These are phyloP conservation scores for Girardinus metallicus DNA, from an alignment of 2,797 vertebrate species.

Conservation along the genomic window DNA sequence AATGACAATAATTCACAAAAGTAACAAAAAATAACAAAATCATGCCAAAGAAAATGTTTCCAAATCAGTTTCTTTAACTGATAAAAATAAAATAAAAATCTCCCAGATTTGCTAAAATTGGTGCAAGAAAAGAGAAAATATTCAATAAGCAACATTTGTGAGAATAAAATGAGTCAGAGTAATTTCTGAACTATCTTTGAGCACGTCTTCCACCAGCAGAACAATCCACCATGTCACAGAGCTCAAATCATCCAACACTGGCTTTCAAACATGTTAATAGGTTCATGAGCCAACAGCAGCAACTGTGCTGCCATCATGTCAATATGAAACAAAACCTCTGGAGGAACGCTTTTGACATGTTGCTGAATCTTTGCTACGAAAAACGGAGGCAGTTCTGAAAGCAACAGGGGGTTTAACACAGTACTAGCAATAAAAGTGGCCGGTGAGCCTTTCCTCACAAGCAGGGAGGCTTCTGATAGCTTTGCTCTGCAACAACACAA, in stretches of 20 bases:
- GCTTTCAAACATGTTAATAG: neutral
- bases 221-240: neutral
- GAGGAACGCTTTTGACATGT: neutral
- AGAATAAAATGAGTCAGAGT: too few species aligned
- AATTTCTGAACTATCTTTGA: too few species aligned
- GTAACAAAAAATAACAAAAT: too few species aligned
- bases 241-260: neutral
- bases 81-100: too few species aligned
- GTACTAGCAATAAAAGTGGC: neutral
- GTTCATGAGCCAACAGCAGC: neutral
- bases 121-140: too few species aligned
- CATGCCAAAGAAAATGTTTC: too few species aligned
- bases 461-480: neutral
- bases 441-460: neutral
- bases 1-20: too few species aligned
- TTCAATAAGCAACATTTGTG: too few species aligned
- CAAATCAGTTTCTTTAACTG: too few species aligned
- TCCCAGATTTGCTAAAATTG: too few species aligned
- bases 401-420: neutral
- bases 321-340: neutral
- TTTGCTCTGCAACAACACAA: neutral
- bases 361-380: neutral
- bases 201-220: conserved; percentile 22
- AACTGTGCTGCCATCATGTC: neutral
- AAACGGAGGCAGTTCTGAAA: neutral